Conservation (phyloP, 2,113 vertebrate genomes). For the Pangasianodon hypophthalmus region DNA sequence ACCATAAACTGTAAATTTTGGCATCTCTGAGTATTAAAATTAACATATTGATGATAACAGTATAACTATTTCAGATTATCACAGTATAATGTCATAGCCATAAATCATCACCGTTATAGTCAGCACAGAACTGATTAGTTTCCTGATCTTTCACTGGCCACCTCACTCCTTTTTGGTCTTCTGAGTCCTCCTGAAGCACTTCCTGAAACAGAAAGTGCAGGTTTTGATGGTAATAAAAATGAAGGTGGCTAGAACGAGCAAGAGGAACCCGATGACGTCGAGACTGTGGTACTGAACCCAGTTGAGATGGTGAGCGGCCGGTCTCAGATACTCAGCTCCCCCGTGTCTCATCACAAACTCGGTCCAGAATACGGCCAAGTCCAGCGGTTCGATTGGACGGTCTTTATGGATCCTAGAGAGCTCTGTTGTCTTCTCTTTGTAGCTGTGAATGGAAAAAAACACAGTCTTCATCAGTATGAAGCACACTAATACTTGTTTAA, state of each 20-base stretch:
- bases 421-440: constrained; percentile 83
- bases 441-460: constrained; percentile 69
- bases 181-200: constrained; percentile 55
- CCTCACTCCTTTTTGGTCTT: constrained; percentile 73
- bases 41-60: background rate
- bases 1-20: background rate
- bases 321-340: constrained; percentile 84
- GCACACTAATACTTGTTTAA: background rate
- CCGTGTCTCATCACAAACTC: constrained; percentile 92
- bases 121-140: background rate
- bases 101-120: too few relatives aligned
- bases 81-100: background rate
- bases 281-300: constrained; percentile 92
- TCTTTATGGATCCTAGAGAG: constrained; percentile 85
- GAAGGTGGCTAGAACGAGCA: constrained; percentile 57
- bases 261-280: constrained; percentile 83
- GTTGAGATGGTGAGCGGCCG: constrained; percentile 86
- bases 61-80: background rate
- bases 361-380: constrained; percentile 89
- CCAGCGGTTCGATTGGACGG: constrained; percentile 82
- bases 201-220: constrained; percentile 74
- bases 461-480: background rate
- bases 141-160: constrained; percentile 39
- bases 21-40: background rate
- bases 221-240: constrained; percentile 75